These are phyloP conservation scores for Ypsolopha sequella DNA, from an alignment of 2,888 invertebrate species.

Conservation along the genomic window DNA sequence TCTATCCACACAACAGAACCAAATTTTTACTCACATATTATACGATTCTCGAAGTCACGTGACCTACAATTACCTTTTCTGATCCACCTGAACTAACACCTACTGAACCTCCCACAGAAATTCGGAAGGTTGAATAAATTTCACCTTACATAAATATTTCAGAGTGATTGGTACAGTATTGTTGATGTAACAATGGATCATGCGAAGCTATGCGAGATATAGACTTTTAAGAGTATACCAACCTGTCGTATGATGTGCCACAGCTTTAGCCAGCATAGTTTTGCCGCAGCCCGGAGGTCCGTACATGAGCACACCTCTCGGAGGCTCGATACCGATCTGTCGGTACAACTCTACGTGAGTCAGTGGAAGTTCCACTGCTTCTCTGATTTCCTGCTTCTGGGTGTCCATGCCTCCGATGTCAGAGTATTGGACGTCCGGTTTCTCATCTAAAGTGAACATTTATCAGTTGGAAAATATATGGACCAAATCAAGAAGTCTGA, in stretches of 20 bases:
- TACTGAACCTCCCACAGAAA: no score
- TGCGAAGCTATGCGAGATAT: background rate
- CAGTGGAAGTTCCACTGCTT: constrained; percentile 97
- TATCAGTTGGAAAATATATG: no score
- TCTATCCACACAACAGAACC: no score
- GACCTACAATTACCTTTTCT: no score
- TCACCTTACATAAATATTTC: no score
- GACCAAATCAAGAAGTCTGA: no score
- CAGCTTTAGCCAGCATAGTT: constrained; percentile 99
- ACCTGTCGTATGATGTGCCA: constrained; percentile 98
- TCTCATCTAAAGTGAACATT: constrained; percentile 78
- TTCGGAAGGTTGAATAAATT: no score
- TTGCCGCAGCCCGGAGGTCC: constrained; percentile 99
- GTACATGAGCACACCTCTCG: constrained; percentile 97
- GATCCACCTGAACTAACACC: no score
- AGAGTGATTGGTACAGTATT: no score
- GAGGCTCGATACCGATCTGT: constrained; percentile 99
- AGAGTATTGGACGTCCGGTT: constrained; percentile 96
- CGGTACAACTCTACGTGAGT: constrained; percentile 99
- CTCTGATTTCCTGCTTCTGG: constrained; percentile 99
- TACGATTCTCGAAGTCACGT: background rate
- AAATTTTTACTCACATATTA: no score
- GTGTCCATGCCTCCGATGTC: constrained; percentile 99
- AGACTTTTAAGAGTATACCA: background rate
- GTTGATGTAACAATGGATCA: background rate